These are phyloP conservation scores for Gephyroberyx darwinii DNA, from an alignment of 2,797 vertebrate species.

Conservation along the genomic window DNA sequence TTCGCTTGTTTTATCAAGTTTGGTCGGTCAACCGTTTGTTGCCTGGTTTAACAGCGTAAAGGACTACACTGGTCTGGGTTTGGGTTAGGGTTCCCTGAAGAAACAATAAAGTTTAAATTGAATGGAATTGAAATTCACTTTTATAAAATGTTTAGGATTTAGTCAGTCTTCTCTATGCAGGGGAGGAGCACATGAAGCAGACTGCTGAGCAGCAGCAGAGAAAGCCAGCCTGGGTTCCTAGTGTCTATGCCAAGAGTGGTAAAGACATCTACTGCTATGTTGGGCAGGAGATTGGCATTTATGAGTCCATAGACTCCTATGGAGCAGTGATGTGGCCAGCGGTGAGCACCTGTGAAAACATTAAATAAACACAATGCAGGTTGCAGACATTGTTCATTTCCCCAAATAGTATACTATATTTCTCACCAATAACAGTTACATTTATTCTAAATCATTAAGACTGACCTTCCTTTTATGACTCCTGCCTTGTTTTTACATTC, in stretches of 20 bases:
- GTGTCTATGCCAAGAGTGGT: slow-evolving; percentile 60
- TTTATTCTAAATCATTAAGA: neutral
- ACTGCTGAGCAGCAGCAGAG: slow-evolving; percentile 63
- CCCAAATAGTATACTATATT: neutral
- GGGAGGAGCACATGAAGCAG: neutral
- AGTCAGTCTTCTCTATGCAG: slow-evolving; percentile 26
- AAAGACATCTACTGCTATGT: slow-evolving; percentile 86
- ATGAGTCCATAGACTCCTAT: slow-evolving; percentile 87
- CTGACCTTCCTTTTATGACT: no score
- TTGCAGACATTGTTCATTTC: neutral
- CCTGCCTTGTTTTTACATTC: no score
- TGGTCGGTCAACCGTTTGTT: no score
- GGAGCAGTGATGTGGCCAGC: slow-evolving; percentile 86
- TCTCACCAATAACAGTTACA: neutral
- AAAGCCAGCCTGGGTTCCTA: slow-evolving; percentile 74
- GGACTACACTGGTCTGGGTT: no score
- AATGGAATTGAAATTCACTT: neutral
- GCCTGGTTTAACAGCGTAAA: no score
- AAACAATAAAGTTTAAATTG: neutral
- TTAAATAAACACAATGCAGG: neutral
- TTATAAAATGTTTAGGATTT: neutral
- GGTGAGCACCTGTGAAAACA: slow-evolving; percentile 75
- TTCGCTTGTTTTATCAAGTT: no score
- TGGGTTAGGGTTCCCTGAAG: no score
- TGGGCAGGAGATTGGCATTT: slow-evolving; percentile 86